Evolutionary conservation across 2,888 invertebrate genomes (phyloP).

Genomic region (Patella caerulea): DNA sequence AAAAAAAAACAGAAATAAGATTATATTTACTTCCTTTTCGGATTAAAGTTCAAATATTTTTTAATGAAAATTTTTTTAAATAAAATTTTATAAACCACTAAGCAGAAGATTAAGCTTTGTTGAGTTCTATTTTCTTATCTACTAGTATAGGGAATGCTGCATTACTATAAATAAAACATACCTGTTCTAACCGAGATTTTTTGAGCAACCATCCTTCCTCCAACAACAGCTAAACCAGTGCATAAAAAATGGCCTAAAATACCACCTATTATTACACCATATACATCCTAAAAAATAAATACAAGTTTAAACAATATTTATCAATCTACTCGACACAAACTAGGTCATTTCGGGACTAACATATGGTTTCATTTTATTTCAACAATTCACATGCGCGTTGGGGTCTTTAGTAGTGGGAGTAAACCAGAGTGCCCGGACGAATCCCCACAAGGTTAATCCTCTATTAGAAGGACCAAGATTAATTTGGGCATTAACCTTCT

Average conservation of each 20-base stretch:
- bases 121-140: too few relatives aligned
- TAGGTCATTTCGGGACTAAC: too few relatives aligned
- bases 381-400: too few relatives aligned
- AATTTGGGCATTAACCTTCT: too few relatives aligned
- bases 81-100: neutral
- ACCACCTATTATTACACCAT: constrained; percentile 95
- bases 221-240: constrained; percentile 96
- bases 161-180: constrained; percentile 70
- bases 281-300: constrained; percentile 78
- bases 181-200: constrained; percentile 97
- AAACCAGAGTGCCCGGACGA: too few relatives aligned
- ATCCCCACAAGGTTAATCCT: neutral
- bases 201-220: constrained; percentile 96
- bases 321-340: too few relatives aligned
- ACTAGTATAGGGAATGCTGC: too few relatives aligned
- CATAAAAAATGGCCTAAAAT: constrained; percentile 94
- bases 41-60: neutral
- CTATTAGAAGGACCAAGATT: too few relatives aligned
- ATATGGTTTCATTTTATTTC: too few relatives aligned
- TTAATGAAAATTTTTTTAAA: neutral
- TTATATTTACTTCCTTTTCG: neutral
- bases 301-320: too few relatives aligned
- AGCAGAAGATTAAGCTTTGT: too few relatives aligned
- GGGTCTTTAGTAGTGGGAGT: too few relatives aligned
- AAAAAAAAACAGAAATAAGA: constrained; percentile 71